Base-by-base conservation (phyloP, 2,113 vertebrate species). In the Riparia riparia region DNA sequence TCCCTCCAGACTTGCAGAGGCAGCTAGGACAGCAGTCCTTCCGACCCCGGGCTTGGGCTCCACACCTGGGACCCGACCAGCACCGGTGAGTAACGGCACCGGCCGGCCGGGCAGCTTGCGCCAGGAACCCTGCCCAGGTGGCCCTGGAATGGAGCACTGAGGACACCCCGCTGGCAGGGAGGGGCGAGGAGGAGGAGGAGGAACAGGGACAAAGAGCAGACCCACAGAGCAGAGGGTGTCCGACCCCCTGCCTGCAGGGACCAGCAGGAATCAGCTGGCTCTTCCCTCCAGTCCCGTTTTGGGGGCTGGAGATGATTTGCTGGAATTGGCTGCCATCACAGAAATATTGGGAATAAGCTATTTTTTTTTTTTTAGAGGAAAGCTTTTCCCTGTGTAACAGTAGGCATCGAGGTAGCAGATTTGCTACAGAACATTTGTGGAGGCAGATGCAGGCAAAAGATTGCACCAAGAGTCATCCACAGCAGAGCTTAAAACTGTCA, bases 41-140 rank as follows among this genome's bases (percentile, higher is more conserved):
- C 98, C 98, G 99, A 96, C 98, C 99, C 98, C 98, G 99, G 98
- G 98, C 98, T 98, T 99, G 99, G 99, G 99, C 98, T 95, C 97
- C 98, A 89, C 98, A 98, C 97, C 98, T 98, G 97, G 97, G 96
- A 95, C 97, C 98, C 98, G 98, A 98, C 90, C 99, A 97, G 98
- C 98, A 99, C 98, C 99, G 99, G 99, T 99, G 99, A 99, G 99
- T 98, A 98, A 97, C 84, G 96, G 96, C 97, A 53, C 97, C 97
- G 96, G 97, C 97, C 94, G 17, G 73, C 86, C 86, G 96, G 96
- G 97, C 91, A 92, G 95, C 94, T 31, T 45, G 92, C 37, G 39
- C 94, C 95, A 90, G 89, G 87, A 93, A 17, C 14, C 87, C 95
- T 18, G 89, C 91, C 88, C 71, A 18, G 73, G 31, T 60, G 87